Evolutionary conservation across 2,113 vertebrate species (phyloP), one percentile per base, ranked within the genome.

Genomic region (Centrocercus urophasianus): DNA sequence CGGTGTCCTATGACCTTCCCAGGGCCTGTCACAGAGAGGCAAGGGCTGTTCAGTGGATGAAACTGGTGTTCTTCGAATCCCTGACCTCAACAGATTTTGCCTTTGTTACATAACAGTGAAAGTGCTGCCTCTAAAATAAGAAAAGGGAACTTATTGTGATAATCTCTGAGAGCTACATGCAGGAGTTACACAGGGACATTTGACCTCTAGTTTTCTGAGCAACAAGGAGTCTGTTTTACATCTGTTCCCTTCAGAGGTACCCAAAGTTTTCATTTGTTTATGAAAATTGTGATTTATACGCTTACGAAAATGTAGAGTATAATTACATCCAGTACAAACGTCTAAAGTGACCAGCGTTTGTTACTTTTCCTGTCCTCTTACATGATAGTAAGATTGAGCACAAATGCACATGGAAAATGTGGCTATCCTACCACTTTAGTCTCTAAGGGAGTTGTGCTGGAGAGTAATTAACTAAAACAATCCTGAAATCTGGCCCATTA

Each of bases 121-220:
- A 94, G 88, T 70, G 59, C 73, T 91, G 86, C 79, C 81, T 89
- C 91, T 95, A 96, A 97, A 97, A 96, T 95, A 93, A 95, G 91
- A 93, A 96, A 94, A 34, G 67, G 84, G 95, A 97, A 97, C 93
- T 91, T 84, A 75, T 63, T 70, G 60, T 85, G 86, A 73, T 84
- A 56, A 21, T 71, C 96, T 95, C 91, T 90, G 81, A 60, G 57
- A 91, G 91, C 67, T 80, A 61, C 88, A 87, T 38, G 84, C 90
- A 77, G 86, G 82, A 95, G 48, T 93, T 96, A 70, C 77, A 61
- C 13, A 52, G 81, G 64, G 14, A 52, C 54, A 65, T 94, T 83
- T 94, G 84, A 87, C 54, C 83, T 84, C 63, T 60, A 6, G 22
- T 74, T 90, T 45, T 92, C 83, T 80, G 73, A 90, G 63, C 60